phyloP scores from a whole-genome alignment of 2,797 vertebrate genomes.

The Peromyscus nudipes region DNA sequence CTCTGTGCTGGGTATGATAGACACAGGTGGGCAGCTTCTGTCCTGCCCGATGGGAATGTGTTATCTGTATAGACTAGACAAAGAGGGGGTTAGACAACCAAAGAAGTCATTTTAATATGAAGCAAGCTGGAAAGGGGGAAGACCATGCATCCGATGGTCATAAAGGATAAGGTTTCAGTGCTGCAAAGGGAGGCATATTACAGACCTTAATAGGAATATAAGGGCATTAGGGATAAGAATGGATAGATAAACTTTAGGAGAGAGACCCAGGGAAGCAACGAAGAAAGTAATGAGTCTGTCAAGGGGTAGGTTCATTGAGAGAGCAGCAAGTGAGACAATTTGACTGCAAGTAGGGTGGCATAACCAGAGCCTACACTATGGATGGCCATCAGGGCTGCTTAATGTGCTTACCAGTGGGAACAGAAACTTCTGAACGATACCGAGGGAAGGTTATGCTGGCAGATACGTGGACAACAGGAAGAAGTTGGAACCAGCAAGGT shows the following conservation, averaged over 20 bases:
- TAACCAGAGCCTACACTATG: neutral
- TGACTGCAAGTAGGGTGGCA: neutral
- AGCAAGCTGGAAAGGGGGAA: neutral
- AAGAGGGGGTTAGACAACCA: neutral
- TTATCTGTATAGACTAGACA: neutral
- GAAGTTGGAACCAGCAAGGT: slow-evolving; percentile 3
- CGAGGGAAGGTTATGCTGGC: neutral
- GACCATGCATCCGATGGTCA: neutral
- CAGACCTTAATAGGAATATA: neutral
- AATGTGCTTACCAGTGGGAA: neutral
- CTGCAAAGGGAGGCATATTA: neutral
- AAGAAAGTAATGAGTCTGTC: neutral
- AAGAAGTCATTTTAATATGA: neutral
- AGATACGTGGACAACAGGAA: neutral
- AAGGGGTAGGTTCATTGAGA: neutral
- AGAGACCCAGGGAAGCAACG: neutral
- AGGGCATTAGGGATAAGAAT: neutral
- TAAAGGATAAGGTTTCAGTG: neutral
- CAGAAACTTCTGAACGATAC: neutral
- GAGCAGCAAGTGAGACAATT: neutral
- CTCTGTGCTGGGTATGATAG: fast-evolving
- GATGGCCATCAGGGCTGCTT: neutral
- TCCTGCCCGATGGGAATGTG: neutral
- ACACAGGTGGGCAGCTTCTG: neutral
- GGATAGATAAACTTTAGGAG: neutral